phyloP scores from a whole-genome alignment of 2,113 vertebrate genomes.

The Hypanus sabinus region DNA sequence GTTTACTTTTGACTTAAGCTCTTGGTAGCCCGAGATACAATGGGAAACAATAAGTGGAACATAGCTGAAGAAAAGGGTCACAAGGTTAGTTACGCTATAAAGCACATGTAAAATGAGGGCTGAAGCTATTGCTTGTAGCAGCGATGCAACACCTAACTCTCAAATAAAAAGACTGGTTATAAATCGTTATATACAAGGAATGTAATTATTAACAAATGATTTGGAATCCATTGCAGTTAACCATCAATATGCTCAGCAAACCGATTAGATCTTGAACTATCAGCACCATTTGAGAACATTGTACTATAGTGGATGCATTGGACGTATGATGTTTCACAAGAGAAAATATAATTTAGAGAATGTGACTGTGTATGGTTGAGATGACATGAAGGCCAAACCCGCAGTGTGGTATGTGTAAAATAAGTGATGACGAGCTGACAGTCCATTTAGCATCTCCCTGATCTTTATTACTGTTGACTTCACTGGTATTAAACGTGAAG shows the following conservation, averaged over 20 bases:
- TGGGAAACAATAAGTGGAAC: constrained; percentile 49
- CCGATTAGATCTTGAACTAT: background rate
- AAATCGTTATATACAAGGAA: constrained; percentile 42
- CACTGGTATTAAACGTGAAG: background rate
- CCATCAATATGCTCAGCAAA: background rate
- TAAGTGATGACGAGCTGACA: background rate
- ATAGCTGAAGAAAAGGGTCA: constrained; percentile 44
- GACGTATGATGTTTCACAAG: background rate
- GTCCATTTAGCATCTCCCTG: background rate
- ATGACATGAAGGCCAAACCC: background rate
- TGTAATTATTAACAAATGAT: background rate
- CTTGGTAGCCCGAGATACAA: constrained; percentile 42
- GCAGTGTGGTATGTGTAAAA: background rate
- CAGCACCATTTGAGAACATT: background rate
- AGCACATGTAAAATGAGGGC: constrained; percentile 37
- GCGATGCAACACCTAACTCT: constrained; percentile 45
- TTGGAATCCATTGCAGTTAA: background rate
- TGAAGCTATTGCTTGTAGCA: constrained; percentile 40
- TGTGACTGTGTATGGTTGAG: background rate
- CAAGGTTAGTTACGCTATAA: constrained; percentile 41
- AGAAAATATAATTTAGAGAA: background rate
- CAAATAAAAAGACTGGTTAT: constrained; percentile 47
- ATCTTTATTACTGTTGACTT: background rate
- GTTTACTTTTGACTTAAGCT: constrained; percentile 52
- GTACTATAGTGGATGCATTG: background rate